These are phyloP conservation scores for Cosmopolites sordidus DNA, from an alignment of 2,888 invertebrate species.

Conservation along the genomic window DNA sequence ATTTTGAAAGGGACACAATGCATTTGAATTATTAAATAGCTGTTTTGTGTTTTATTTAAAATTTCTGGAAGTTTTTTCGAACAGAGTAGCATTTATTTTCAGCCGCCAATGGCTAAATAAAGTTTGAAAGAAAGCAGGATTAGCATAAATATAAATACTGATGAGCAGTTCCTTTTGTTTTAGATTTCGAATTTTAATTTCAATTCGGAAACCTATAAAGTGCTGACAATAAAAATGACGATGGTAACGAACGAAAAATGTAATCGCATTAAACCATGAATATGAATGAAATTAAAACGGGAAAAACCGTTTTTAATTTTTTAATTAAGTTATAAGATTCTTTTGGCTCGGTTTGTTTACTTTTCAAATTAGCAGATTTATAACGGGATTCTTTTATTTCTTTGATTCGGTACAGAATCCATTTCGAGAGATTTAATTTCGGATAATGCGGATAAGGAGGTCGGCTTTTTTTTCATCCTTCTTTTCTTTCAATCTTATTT, in stretches of 20 bases:
- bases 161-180: constrained; percentile 13
- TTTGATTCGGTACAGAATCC: not conserved
- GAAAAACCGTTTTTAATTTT: constrained; percentile 18
- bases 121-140: constrained; percentile 2
- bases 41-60: too few species aligned
- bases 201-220: constrained; percentile 4
- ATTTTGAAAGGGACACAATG: too few species aligned
- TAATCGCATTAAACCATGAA: constrained; percentile 22
- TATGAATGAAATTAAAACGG: constrained; percentile 23
- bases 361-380: constrained; percentile 3
- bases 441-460: not conserved
- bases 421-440: not conserved
- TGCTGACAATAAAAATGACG: constrained; percentile 17
- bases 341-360: constrained; percentile 6
- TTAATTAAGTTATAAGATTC: constrained; percentile 20
- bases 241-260: constrained; percentile 6
- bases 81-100: too few species aligned
- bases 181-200: constrained; percentile 8
- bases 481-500: too few species aligned
- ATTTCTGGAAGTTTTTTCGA: too few species aligned
- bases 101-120: not conserved
- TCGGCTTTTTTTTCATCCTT: too few species aligned
- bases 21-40: too few species aligned
- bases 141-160: constrained; percentile 18
- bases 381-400: constrained; percentile 1